Evolutionary conservation across 2,797 vertebrate genomes (phyloP).

Genomic region (Pteropus rufus): DNA sequence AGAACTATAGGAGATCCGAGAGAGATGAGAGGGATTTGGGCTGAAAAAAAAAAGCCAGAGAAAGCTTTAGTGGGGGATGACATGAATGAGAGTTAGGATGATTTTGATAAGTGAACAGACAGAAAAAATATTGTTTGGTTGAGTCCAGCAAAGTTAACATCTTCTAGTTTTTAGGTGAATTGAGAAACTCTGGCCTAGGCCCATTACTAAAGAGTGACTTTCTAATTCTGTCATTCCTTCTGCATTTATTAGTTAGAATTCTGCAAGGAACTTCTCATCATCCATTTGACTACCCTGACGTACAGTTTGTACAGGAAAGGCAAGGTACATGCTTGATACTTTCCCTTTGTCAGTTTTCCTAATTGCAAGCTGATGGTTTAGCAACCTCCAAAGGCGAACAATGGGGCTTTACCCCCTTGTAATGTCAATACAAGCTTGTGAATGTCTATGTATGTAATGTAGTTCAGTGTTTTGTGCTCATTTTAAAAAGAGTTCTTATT

Average conservation of each 20-base stretch:
- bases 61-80: background rate
- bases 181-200: background rate
- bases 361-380: background rate
- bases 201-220: background rate
- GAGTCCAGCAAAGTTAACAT: background rate
- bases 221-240: background rate
- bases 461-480: background rate
- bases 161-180: background rate
- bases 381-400: background rate
- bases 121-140: background rate
- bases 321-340: background rate
- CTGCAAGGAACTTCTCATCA: background rate
- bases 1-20: background rate
- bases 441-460: background rate
- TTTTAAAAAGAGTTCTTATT: background rate
- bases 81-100: background rate
- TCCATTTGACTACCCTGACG: background rate
- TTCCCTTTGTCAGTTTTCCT: background rate
- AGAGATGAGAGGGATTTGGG: background rate
- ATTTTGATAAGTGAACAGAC: background rate
- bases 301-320: background rate
- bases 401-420: background rate
- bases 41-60: background rate
- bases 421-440: background rate
- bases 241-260: background rate